Base-by-base conservation (phyloP, 2,113 vertebrate species). In the Cavia aperea region DNA sequence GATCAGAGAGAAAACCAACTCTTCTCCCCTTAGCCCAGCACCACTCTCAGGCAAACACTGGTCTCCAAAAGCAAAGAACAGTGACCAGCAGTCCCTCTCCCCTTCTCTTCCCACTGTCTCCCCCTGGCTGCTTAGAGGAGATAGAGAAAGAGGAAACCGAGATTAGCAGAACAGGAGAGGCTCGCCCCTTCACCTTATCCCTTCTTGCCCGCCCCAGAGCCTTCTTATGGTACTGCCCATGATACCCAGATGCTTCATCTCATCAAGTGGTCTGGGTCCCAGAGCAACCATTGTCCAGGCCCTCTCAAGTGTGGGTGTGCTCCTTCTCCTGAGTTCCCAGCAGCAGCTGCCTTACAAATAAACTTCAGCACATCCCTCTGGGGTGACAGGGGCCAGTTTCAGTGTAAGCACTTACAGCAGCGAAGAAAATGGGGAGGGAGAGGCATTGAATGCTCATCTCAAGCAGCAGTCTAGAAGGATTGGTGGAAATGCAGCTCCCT, bases 341-440 rank as follows among this genome's bases (percentile, higher is more conserved):
- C 4, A 68, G 36, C 6, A 68, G 26, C 29, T 58, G 39, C 73
- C 58, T 77, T 51, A 43, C 13, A 60, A 29, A 46, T 79, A 5
- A 33, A 43, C 73, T 73, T 54, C 36, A 56, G 56, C 36, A 73
- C 54, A 54, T 65, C 56, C 31, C 49, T 46, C 75, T 23, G 70
- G 63, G 43, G 62, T 51, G 13, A 11, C 36, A n/a, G 68, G 65
- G 56, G 36, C 24, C 51, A n/a, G 51, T 24, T 81, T 88, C 51
- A 4, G 0, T 5, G 15, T 31, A 14, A 49, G 2, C 7, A 0
- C 33, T 19, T 33, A 49, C 5, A 62, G 19, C 78, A 18, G 1
- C 29, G 54, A 73, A 72, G 78, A 51, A 51, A 33, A 51, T 12
- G 7, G 24, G 31, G 13, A 19, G 36, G 29, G 1, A 58, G 36